Evolutionary conservation across 2,113 vertebrate species (phyloP).

Genomic region (Actinemys pallida): DNA sequence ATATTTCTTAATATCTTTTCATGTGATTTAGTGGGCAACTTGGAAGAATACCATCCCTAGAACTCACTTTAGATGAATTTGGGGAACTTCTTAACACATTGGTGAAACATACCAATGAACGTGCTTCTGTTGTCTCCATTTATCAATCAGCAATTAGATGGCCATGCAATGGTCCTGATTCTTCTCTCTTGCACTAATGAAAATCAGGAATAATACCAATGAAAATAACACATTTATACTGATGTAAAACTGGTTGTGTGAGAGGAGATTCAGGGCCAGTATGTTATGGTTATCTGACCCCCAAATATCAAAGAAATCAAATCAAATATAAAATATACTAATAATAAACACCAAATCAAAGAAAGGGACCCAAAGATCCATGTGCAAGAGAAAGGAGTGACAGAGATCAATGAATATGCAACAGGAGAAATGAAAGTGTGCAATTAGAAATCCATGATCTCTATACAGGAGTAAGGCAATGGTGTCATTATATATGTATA

Average conservation of each 20-base stretch:
- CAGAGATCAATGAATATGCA: neutral
- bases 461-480: neutral
- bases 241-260: neutral
- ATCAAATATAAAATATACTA: too few relatives aligned
- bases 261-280: neutral
- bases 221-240: neutral
- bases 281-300: neutral
- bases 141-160: neutral
- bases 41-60: accelerated
- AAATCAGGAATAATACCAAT: neutral
- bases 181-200: neutral
- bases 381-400: accelerated
- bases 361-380: neutral
- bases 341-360: neutral
- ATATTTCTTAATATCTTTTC: neutral
- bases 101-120: neutral
- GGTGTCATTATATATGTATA: neutral
- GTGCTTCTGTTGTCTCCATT: neutral
- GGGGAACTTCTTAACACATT: neutral
- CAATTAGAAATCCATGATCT: neutral
- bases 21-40: neutral
- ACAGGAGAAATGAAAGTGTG: neutral
- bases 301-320: too few relatives aligned
- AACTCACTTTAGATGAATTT: neutral
- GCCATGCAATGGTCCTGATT: neutral